Conservation (phyloP, 1,140 invertebrate genomes). For the Drosophila bifasciata region DNA sequence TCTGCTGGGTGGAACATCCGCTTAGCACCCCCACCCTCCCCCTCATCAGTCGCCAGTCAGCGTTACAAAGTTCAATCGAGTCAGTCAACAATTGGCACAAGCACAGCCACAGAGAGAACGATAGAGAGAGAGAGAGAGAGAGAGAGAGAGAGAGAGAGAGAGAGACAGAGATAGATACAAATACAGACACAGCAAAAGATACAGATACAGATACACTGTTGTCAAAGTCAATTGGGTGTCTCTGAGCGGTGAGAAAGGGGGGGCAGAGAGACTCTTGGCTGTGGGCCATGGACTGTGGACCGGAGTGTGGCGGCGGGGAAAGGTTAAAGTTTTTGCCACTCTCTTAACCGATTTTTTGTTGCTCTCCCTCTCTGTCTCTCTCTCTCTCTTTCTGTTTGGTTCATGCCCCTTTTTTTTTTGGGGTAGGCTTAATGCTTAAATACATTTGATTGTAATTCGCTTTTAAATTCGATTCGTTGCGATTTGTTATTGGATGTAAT, state of each 20-base stretch:
- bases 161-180: slow-evolving; percentile 37
- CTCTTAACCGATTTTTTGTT: slow-evolving; percentile 24
- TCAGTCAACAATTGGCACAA: slow-evolving; percentile 72
- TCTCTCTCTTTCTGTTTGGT: background rate
- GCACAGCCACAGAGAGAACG: slow-evolving; percentile 13
- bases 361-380: too few species aligned
- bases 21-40: too few species aligned
- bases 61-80: slow-evolving; percentile 73
- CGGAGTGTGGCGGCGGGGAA: slow-evolving; percentile 1
- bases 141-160: slow-evolving; percentile 24
- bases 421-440: slow-evolving; percentile 75
- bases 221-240: slow-evolving; percentile 72
- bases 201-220: slow-evolving; percentile 36
- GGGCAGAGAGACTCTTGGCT: background rate
- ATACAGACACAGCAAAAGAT: slow-evolving; percentile 24
- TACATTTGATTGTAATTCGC: slow-evolving; percentile 81
- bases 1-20: too few species aligned
- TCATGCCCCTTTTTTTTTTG: slow-evolving; percentile 32
- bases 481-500: slow-evolving; percentile 80
- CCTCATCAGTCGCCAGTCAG: slow-evolving; percentile 7
- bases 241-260: slow-evolving; percentile 6
- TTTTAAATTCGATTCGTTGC: slow-evolving; percentile 80
- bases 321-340: slow-evolving; percentile 63
- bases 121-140: slow-evolving; percentile 14
- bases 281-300: too few species aligned